A percentile compares a stretch with the other conserved stretches of the same genome.
Evolutionary conservation across 2,888 invertebrate genomes (phyloP).

Genomic region (Theristus sp.): DNA sequence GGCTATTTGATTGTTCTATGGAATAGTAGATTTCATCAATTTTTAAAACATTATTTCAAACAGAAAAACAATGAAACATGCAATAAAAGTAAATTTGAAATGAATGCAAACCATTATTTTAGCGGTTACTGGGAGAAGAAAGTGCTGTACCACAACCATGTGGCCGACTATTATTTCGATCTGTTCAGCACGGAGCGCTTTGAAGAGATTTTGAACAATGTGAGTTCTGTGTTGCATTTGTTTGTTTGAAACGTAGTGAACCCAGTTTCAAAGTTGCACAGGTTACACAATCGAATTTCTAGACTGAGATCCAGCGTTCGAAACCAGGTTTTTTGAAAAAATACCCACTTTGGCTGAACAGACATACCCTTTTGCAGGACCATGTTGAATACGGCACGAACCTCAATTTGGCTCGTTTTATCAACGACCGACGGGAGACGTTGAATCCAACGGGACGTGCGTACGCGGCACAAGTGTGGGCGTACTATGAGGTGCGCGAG

Average conservation of each 20-base stretch:
- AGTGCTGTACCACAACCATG: background rate
- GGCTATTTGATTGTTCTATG: too few relatives aligned
- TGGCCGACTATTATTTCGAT: background rate
- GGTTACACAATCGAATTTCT: background rate
- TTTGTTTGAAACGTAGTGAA: background rate
- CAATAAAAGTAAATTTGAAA: too few relatives aligned
- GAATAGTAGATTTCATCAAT: too few relatives aligned
- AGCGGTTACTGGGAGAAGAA: background rate
- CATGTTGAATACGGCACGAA: constrained; percentile 64
- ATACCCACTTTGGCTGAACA: too few relatives aligned
- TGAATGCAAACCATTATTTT: background rate
- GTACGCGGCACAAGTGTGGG: constrained; percentile 63
- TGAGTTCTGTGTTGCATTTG: background rate
- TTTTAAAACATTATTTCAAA: too few relatives aligned
- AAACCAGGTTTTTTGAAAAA: too few relatives aligned
- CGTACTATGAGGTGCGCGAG: constrained; percentile 35
- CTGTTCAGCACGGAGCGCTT: background rate
- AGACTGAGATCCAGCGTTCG: background rate
- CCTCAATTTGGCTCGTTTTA: constrained; percentile 73
- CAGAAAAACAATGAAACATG: too few relatives aligned
- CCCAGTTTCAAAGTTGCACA: background rate
- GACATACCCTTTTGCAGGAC: constrained; percentile 39
- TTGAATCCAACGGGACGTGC: constrained; percentile 59
- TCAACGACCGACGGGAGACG: constrained; percentile 56
- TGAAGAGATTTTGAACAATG: constrained; percentile 1